Percentiles rank a stretch among this genome's conserved stretches.
Evolutionary conservation across 1,140 invertebrate genomes (phyloP).

Genomic region (Amphibalanus amphitrite): DNA sequence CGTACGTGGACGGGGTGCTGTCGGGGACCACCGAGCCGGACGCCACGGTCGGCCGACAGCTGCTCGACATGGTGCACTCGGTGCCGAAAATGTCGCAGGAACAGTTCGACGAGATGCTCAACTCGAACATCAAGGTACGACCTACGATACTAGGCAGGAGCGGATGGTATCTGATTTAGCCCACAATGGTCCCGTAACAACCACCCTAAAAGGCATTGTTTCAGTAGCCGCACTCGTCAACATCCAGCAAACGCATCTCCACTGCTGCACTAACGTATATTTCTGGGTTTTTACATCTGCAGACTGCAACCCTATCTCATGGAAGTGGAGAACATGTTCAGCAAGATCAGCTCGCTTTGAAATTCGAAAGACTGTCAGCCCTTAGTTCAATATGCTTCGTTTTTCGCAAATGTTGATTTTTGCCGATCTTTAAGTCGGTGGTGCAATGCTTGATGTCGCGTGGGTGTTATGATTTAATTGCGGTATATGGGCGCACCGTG

Average conservation of each 20-base stretch:
- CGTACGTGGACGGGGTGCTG: constrained; percentile 63
- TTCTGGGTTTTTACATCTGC: neutral
- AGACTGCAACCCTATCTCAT: neutral
- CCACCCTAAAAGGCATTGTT: neutral
- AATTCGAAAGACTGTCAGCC: too few relatives aligned
- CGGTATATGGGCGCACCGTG: too few relatives aligned
- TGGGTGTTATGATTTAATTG: too few relatives aligned
- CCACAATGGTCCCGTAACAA: constrained; percentile 8
- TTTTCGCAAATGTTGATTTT: too few relatives aligned
- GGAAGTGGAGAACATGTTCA: too few relatives aligned
- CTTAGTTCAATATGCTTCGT: too few relatives aligned
- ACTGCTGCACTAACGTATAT: neutral
- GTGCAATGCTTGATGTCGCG: too few relatives aligned
- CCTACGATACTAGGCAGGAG: neutral
- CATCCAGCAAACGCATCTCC: neutral
- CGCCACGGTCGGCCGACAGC: constrained; percentile 49
- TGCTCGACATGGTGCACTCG: constrained; percentile 74
- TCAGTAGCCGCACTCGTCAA: neutral
- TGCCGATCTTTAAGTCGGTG: too few relatives aligned
- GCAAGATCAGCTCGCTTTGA: too few relatives aligned
- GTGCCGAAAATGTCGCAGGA: constrained; percentile 73
- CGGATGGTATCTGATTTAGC: constrained; percentile 8
- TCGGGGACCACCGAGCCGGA: constrained; percentile 20
- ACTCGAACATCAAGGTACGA: constrained; percentile 71
- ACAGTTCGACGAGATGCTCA: constrained; percentile 87